A percentile compares a stretch with the other conserved stretches of the same genome.
These are phyloP conservation scores for Phrynosoma platyrhinos DNA, from an alignment of 2,113 vertebrate species.

Conservation along the genomic window DNA sequence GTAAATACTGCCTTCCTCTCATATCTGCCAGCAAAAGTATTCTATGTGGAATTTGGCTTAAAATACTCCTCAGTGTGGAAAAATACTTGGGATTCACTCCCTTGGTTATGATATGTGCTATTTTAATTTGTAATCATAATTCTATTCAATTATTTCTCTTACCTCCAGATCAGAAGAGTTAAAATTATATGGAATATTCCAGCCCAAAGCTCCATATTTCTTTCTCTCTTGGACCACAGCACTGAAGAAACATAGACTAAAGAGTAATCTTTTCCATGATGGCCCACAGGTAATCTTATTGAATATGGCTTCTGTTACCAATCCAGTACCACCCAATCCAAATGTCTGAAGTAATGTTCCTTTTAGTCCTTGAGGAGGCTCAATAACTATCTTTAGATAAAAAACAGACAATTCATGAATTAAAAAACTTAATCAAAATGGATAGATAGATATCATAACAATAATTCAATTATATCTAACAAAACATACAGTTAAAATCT, in stretches of 20 bases:
- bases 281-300: slow-evolving; percentile 51
- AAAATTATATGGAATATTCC: slow-evolving; percentile 76
- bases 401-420: neutral
- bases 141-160: slow-evolving; percentile 28
- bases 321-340: slow-evolving; percentile 52
- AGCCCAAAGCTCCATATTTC: slow-evolving; percentile 70
- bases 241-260: slow-evolving; percentile 73
- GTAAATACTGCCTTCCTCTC: neutral
- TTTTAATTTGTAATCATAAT: neutral
- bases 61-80: neutral
- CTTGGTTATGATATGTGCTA: neutral
- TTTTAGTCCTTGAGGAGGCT: slow-evolving; percentile 71
- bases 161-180: slow-evolving; percentile 74
- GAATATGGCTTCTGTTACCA: slow-evolving; percentile 66
- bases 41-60: neutral
- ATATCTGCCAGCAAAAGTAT: neutral
- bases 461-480: neutral
- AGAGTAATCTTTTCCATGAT: slow-evolving; percentile 74
- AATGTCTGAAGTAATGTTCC: slow-evolving; percentile 72
- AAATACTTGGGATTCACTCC: neutral
- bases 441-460: neutral
- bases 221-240: slow-evolving; percentile 74
- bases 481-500: neutral
- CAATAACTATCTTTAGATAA: slow-evolving; percentile 68
- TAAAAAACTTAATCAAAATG: neutral